Conservation (phyloP, 2,113 vertebrate species). For the Poeciliopsis turrubarensis region DNA sequence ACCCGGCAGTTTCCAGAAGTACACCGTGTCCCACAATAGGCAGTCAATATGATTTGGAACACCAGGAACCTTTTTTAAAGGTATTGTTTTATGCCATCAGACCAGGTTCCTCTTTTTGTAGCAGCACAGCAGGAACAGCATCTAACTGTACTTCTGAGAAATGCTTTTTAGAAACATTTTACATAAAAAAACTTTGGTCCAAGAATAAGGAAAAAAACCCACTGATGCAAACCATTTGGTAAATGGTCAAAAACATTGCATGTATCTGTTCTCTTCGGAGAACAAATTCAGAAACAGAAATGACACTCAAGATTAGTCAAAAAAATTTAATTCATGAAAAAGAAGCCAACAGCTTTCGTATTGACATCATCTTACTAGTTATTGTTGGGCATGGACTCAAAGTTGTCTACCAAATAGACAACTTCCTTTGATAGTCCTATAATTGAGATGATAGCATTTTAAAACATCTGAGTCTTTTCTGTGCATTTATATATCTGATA, state of each 20-base stretch:
- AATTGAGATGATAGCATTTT: too few species aligned
- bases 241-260: not conserved
- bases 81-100: not conserved
- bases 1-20: not conserved
- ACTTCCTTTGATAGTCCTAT: too few species aligned
- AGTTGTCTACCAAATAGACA: too few species aligned
- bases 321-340: not conserved
- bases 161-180: not conserved
- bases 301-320: not conserved
- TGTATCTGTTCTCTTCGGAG: not conserved
- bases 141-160: not conserved
- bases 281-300: not conserved
- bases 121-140: not conserved
- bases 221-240: not conserved
- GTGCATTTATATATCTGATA: too few species aligned
- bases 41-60: not conserved
- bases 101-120: not conserved
- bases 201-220: not conserved
- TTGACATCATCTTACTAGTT: not conserved
- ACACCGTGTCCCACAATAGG: not conserved
- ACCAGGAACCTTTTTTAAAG: not conserved
- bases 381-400: not conserved
- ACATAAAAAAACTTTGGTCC: not conserved
- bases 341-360: not conserved
- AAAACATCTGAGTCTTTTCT: too few species aligned